Evolutionary conservation across 1,140 invertebrate genomes (phyloP).

Genomic region (Drosophila cardini): DNA sequence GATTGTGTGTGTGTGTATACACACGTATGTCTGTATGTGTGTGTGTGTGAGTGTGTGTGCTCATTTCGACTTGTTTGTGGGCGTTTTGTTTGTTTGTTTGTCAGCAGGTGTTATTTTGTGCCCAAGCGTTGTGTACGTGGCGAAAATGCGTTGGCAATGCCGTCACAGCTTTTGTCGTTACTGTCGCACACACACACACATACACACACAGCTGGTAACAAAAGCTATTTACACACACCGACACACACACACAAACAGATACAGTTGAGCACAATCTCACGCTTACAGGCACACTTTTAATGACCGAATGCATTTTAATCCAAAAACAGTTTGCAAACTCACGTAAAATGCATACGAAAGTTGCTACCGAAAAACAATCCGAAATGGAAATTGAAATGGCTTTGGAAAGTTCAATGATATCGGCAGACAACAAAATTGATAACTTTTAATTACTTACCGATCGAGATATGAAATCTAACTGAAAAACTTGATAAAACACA

Average conservation of each 20-base stretch:
- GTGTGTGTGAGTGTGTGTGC: conserved; percentile 36
- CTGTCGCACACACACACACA: conserved; percentile 26
- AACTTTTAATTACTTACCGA: conserved; percentile 21
- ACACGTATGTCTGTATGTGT: conserved; percentile 23
- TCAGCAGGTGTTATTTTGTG: conserved; percentile 80
- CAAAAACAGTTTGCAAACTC: conserved; percentile 81
- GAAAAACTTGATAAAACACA: not conserved
- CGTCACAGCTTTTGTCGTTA: conserved; percentile 64
- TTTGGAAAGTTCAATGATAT: not conserved
- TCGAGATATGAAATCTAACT: not conserved
- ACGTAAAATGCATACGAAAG: conserved; percentile 72
- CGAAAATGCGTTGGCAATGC: conserved; percentile 70
- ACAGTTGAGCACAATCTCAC: conserved; percentile 65
- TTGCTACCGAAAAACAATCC: conserved; percentile 35
- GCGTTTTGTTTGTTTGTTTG: conserved; percentile 76
- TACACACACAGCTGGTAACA: conserved; percentile 47
- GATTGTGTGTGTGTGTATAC: conserved; percentile 16
- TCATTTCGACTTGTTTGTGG: conserved; percentile 75
- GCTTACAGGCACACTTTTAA: conserved; percentile 77
- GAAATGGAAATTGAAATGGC: conserved; percentile 35
- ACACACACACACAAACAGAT: conserved; percentile 37
- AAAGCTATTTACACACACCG: conserved; percentile 74
- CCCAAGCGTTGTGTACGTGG: conserved; percentile 69
- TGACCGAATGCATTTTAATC: conserved; percentile 81
- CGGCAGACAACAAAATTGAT: conserved; percentile 19